Base-by-base conservation (phyloP, 2,113 vertebrate species). In the Calyptommatus sinebrachiatus region DNA sequence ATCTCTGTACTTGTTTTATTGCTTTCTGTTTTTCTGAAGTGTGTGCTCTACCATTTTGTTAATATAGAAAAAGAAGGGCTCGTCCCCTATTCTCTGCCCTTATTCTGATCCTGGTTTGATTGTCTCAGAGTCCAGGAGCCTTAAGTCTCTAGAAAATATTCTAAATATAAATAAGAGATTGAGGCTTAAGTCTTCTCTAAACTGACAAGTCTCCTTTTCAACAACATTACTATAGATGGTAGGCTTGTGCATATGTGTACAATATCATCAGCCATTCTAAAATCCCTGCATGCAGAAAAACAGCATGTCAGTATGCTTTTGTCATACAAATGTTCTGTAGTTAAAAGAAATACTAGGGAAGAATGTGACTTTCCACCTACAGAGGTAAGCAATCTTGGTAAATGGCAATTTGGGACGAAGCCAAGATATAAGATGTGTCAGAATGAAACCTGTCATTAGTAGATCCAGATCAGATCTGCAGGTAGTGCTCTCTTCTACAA, bases 141-240 rank as follows among this genome's bases (percentile, higher is more conserved):
- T 83, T 62, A 85, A 82, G 86, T 74, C 80, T 86, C 77, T 71
- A 76, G 78, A 75, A 70, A 80, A 74, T 73, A 69, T 62, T 86
- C 87, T 90, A 91, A 91, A 91, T 86, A 91, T 80, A 86, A 84
- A 83, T 83, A 88, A 14, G 85, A 85, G 82, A 86, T 69, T 73
- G 63, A 7, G 68, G 77, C 22, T 70, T n/a, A 60, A n/a, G 63
- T 76, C 61, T 72, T 61, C 41, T 18, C 53, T 62, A 5, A 61
- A 22, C 21, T 76, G 73, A 53, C 31, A 61, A 69, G 75, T 41
- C 53, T 61, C 11, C 24, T 6, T 69, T 45, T 76, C 10, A 61
- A 18, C 14, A 35, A 5, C 46, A 26, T n/a, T 61, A 8, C n/a
- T 81, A 76, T 8, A 76, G n/a, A 76, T 16, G 21, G 24, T 26